These are phyloP conservation scores for Bombus balteatus DNA, from an alignment of 1,140 invertebrate genomes.

Conservation along the genomic window DNA sequence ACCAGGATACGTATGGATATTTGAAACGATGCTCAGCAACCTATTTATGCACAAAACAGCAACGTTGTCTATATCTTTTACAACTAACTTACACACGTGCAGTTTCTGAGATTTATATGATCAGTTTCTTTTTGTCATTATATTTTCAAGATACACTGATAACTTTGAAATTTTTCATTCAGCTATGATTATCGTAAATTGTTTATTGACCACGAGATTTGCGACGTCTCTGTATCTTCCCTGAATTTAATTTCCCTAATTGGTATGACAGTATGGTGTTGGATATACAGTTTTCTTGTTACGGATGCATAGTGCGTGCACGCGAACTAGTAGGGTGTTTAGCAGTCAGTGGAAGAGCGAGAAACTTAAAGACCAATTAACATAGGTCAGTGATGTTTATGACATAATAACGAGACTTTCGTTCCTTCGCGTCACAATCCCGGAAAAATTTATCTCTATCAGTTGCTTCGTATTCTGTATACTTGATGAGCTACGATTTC, in stretches of 20 bases:
- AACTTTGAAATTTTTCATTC: background rate
- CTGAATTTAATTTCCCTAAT: conserved; percentile 24
- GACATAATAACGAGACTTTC: conserved; percentile 30
- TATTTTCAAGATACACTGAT: background rate
- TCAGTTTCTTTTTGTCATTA: too few species aligned
- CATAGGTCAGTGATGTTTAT: conserved; percentile 48
- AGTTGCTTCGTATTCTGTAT: conserved; percentile 8
- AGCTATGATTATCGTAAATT: background rate
- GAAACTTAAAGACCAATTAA: conserved; percentile 27
- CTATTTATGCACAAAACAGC: background rate
- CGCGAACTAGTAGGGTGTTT: conserved; percentile 22
- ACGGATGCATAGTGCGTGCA: conserved; percentile 20
- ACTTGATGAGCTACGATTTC: background rate
- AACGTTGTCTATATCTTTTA: background rate
- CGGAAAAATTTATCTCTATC: background rate
- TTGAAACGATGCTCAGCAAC: background rate
- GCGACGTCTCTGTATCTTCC: background rate
- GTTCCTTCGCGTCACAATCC: too few species aligned
- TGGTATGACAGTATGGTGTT: conserved; percentile 14
- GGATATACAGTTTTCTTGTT: conserved; percentile 36
- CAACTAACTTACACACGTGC: background rate
- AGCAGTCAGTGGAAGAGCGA: conserved; percentile 18
- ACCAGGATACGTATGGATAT: background rate
- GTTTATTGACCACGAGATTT: background rate
- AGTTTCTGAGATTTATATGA: background rate